Percentiles rank a stretch among this genome's conserved stretches.
phyloP scores from a whole-genome alignment of 2,888 invertebrate species.

The Brachynemurus nebulosus region DNA sequence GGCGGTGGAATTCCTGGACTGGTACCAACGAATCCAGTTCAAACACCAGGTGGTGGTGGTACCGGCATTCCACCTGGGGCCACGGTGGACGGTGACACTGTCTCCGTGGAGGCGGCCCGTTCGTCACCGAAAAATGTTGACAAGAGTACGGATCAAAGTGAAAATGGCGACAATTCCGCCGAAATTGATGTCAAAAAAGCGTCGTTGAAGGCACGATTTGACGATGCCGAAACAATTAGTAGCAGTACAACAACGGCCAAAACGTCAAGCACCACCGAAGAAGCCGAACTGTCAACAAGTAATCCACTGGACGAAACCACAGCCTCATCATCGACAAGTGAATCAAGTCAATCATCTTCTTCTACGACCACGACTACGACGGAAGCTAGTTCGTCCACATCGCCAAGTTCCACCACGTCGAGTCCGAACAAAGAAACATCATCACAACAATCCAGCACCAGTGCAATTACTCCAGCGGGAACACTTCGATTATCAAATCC shows the following conservation, averaged over 20 bases:
- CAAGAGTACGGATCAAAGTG: neutral
- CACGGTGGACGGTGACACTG: slow-evolving; percentile 18
- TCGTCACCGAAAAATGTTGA: slow-evolving; percentile 11
- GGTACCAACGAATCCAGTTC: slow-evolving; percentile 1
- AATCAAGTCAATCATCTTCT: too few relatives aligned
- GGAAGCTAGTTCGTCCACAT: too few relatives aligned
- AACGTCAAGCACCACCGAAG: neutral
- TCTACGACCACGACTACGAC: too few relatives aligned
- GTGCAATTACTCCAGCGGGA: too few relatives aligned
- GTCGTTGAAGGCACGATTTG: neutral
- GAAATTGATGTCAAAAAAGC: neutral
- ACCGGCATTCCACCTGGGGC: slow-evolving; percentile 1
- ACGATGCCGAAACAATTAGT: neutral
- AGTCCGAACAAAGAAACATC: too few relatives aligned
- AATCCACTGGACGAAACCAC: neutral
- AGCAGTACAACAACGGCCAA: too few relatives aligned
- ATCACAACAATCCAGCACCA: too few relatives aligned
- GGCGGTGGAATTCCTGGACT: neutral
- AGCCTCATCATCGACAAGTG: neutral
- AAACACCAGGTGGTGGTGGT: neutral
- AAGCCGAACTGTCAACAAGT: neutral
- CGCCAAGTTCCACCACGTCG: too few relatives aligned
- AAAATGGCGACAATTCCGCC: slow-evolving; percentile 2
- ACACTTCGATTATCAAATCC: too few relatives aligned
- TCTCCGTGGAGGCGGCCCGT: slow-evolving; percentile 26